These are phyloP conservation scores for Archilochus colubris DNA, from an alignment of 2,113 vertebrate genomes.

Conservation along the genomic window DNA sequence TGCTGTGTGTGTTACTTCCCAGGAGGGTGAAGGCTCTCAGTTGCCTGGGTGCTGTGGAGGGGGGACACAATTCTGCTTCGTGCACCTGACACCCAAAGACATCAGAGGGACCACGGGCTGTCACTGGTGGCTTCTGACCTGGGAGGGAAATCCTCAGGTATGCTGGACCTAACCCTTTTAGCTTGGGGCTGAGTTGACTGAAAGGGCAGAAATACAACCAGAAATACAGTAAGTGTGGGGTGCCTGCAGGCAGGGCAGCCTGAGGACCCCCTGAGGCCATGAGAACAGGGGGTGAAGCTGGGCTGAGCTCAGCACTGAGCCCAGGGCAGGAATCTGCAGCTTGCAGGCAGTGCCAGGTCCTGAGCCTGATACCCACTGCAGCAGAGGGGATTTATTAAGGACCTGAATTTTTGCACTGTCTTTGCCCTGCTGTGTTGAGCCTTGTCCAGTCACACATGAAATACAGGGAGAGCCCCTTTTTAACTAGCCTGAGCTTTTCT, in stretches of 20 bases:
- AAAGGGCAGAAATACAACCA: not conserved
- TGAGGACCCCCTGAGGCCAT: not conserved
- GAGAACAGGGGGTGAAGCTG: not conserved
- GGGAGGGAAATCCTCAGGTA: not conserved
- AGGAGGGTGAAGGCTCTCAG: not conserved
- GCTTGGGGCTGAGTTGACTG: not conserved
- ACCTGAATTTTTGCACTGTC: not conserved
- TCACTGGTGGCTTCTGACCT: not conserved
- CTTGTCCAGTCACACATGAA: not conserved
- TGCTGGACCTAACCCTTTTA: not conserved
- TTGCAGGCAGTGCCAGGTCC: not conserved
- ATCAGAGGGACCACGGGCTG: not conserved
- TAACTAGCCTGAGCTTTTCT: slow-evolving; percentile 10
- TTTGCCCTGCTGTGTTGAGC: not conserved
- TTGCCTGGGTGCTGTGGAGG: not conserved
- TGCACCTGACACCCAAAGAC: not conserved
- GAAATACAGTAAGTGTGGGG: no score
- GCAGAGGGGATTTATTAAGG: not conserved
- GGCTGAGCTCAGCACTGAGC: not conserved
- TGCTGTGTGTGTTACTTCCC: accelerated
- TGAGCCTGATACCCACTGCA: not conserved
- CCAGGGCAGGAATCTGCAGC: not conserved
- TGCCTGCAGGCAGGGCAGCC: not conserved
- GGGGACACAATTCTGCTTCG: accelerated
- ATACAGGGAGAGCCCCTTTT: not conserved